phyloP scores from a whole-genome alignment of 2,888 invertebrate genomes.

The Andrena bicolor region DNA sequence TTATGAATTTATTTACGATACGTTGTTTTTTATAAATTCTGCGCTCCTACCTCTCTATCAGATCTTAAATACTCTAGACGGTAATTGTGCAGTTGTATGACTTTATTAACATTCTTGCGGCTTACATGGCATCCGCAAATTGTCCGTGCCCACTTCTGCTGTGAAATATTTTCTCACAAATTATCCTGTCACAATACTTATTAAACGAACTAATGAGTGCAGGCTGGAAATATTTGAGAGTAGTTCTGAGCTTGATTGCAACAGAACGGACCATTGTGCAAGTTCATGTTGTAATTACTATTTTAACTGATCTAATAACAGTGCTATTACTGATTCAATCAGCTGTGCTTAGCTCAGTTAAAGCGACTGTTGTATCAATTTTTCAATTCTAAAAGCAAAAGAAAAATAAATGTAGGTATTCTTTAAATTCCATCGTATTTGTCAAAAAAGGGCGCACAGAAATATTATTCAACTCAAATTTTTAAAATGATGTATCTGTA shows the following conservation, averaged over 20 bases:
- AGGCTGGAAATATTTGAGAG: constrained; percentile 43
- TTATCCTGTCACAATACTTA: constrained; percentile 55
- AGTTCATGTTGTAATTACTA: constrained; percentile 27
- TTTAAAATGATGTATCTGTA: no score
- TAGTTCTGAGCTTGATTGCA: constrained; percentile 54
- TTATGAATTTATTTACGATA: no score
- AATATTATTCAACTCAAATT: no score
- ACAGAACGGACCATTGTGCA: constrained; percentile 35
- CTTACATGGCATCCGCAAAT: neutral
- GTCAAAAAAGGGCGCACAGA: no score
- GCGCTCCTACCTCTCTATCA: neutral
- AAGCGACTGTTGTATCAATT: neutral
- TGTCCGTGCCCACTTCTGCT: constrained; percentile 6
- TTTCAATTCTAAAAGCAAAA: neutral
- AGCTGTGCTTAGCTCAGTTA: neutral
- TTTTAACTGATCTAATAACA: constrained; percentile 17
- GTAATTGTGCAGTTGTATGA: neutral
- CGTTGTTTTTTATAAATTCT: neutral
- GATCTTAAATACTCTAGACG: neutral
- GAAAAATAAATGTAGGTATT: neutral
- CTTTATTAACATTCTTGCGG: constrained; percentile 25
- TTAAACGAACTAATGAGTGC: constrained; percentile 38
- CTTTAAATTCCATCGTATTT: no score
- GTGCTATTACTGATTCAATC: neutral
- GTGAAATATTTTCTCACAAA: constrained; percentile 46